These are phyloP conservation scores for Globodera rostochiensis DNA, from an alignment of 1,140 invertebrate genomes.

Conservation along the genomic window DNA sequence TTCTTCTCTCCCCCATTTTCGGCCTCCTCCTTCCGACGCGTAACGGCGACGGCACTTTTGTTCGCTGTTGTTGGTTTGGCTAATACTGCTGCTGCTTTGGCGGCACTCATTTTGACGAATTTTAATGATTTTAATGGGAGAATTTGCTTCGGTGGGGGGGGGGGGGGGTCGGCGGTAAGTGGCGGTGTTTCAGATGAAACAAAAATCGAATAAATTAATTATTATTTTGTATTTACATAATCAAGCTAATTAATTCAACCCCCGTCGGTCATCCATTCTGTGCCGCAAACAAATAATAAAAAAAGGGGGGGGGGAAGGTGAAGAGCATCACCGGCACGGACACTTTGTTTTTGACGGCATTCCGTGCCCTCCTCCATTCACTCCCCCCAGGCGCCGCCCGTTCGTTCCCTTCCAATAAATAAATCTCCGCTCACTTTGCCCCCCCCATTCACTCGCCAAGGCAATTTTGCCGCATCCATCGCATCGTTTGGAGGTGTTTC, in stretches of 20 bases:
- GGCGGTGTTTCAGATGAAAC: too few relatives aligned
- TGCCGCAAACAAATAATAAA: not conserved
- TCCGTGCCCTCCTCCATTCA: too few relatives aligned
- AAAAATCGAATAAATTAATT: too few relatives aligned
- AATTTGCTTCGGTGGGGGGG: too few relatives aligned
- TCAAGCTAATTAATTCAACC: not conserved
- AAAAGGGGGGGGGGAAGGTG: too few relatives aligned
- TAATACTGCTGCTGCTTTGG: slow-evolving; percentile 12
- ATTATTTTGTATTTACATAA: not conserved
- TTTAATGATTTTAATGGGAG: not conserved
- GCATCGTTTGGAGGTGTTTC: not conserved
- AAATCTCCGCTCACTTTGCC: too few relatives aligned
- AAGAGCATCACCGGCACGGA: too few relatives aligned
- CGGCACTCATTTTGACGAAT: not conserved
- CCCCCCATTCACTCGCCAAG: too few relatives aligned
- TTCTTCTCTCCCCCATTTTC: slow-evolving; percentile 6
- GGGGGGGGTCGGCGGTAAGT: too few relatives aligned
- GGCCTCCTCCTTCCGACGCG: not conserved
- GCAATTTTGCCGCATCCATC: not conserved
- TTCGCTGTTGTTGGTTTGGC: not conserved
- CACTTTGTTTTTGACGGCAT: too few relatives aligned
- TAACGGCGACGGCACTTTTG: not conserved
- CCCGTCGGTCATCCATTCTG: not conserved
- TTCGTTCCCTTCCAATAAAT: too few relatives aligned
- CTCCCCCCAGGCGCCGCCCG: too few relatives aligned